These are phyloP conservation scores for Parnassius orleans DNA, from an alignment of 2,888 invertebrate genomes.

Conservation along the genomic window DNA sequence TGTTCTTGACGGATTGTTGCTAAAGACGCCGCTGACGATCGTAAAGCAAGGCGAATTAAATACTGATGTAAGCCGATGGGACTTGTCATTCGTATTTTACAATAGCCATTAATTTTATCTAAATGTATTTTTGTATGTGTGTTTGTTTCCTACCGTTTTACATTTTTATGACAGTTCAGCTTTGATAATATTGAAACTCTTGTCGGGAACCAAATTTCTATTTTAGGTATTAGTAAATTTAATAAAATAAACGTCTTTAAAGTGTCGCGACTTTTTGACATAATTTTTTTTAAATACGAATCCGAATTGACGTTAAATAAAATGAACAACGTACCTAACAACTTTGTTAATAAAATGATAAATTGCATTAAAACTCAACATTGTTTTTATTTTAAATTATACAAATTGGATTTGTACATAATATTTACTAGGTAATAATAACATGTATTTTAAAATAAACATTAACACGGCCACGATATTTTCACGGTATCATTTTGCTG, in stretches of 20 bases:
- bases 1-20: conserved; percentile 39
- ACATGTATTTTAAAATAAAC: no score
- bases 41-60: conserved; percentile 44
- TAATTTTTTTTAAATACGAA: not conserved
- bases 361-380: no score
- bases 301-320: no score
- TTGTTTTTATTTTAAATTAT: no score
- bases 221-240: conserved; percentile 48
- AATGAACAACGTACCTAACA: no score
- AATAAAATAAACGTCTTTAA: conserved; percentile 30
- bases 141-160: conserved; percentile 59
- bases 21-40: conserved; percentile 40
- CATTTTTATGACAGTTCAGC: conserved; percentile 52
- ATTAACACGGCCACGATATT: no score
- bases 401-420: no score
- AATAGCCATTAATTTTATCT: conserved; percentile 62
- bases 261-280: conserved; percentile 29
- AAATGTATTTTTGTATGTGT: conserved; percentile 57
- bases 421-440: no score
- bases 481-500: no score
- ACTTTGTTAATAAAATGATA: no score
- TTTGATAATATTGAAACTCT: conserved; percentile 44
- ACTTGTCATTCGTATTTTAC: conserved; percentile 56
- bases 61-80: conserved; percentile 36
- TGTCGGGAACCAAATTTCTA: conserved; percentile 37